Conservation (phyloP, 2,113 vertebrate genomes). For the Cervus canadensis region DNA sequence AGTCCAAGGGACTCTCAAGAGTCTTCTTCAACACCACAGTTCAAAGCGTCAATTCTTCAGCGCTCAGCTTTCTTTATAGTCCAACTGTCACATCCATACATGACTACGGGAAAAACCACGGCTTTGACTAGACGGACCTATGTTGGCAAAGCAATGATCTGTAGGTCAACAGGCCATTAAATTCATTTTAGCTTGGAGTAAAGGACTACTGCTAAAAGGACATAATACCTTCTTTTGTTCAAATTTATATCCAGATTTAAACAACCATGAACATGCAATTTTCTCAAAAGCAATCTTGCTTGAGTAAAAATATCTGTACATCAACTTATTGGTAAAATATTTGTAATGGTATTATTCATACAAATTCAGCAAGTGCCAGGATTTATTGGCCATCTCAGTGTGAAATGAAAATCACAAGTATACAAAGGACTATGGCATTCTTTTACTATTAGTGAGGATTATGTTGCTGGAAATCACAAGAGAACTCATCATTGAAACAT, state of each 20-base stretch:
- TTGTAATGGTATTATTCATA: background rate
- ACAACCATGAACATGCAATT: background rate
- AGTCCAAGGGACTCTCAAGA: background rate
- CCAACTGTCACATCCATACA: background rate
- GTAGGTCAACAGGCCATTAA: background rate
- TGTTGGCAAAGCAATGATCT: background rate
- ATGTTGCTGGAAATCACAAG: background rate
- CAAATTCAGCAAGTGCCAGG: background rate
- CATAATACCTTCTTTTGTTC: background rate
- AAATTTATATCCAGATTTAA: slow-evolving; percentile 2
- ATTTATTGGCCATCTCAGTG: background rate
- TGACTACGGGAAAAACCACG: background rate
- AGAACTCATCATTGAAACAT: background rate
- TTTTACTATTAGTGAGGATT: background rate
- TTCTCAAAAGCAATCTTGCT: background rate
- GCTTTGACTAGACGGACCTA: background rate
- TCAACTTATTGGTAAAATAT: background rate
- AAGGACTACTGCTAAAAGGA: background rate
- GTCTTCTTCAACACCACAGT: background rate
- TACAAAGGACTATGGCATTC: background rate
- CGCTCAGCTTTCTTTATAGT: background rate
- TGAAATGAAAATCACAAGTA: background rate
- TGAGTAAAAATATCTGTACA: background rate
- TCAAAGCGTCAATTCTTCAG: background rate
- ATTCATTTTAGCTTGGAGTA: background rate